Percentiles rank a stretch among this genome's conserved stretches.
These are phyloP conservation scores for Drosophila seclusa DNA, from an alignment of 2,888 invertebrate genomes.

Conservation along the genomic window DNA sequence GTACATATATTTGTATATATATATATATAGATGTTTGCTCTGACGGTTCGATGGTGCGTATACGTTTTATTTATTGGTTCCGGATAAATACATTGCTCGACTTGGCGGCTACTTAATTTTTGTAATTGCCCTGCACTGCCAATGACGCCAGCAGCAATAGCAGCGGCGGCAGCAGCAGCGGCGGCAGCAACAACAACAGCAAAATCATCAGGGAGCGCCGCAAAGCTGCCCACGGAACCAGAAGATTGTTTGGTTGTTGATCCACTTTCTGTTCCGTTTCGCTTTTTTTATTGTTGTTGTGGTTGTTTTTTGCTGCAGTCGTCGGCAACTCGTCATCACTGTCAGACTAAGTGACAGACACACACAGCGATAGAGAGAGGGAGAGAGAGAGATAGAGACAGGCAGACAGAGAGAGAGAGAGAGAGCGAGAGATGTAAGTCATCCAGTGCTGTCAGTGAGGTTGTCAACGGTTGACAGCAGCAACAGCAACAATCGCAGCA, in stretches of 20 bases:
- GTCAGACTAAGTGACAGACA: conserved; percentile 54
- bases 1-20: not conserved
- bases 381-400: not conserved
- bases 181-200: not conserved
- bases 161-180: not conserved
- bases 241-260: conserved; percentile 46
- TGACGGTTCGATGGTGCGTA: conserved; percentile 44
- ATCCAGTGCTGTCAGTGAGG: conserved; percentile 46
- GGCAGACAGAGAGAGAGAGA: conserved; percentile 5
- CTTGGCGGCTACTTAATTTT: conserved; percentile 63
- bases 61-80: conserved; percentile 65
- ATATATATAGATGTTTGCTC: not conserved
- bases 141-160: conserved; percentile 1
- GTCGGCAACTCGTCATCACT: conserved; percentile 57
- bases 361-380: conserved; percentile 2
- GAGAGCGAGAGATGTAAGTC: conserved; percentile 21
- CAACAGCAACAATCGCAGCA: conserved; percentile 21
- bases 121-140: conserved; percentile 56
- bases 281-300: conserved; percentile 9
- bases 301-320: conserved; percentile 10
- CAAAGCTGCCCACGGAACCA: conserved; percentile 39
- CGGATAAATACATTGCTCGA: conserved; percentile 63
- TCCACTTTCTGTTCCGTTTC: conserved; percentile 56
- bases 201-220: conserved; percentile 1
- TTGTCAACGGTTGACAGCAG: conserved; percentile 54